phyloP scores from a whole-genome alignment of 2,113 vertebrate species.

The Cryptotis parvus region DNA sequence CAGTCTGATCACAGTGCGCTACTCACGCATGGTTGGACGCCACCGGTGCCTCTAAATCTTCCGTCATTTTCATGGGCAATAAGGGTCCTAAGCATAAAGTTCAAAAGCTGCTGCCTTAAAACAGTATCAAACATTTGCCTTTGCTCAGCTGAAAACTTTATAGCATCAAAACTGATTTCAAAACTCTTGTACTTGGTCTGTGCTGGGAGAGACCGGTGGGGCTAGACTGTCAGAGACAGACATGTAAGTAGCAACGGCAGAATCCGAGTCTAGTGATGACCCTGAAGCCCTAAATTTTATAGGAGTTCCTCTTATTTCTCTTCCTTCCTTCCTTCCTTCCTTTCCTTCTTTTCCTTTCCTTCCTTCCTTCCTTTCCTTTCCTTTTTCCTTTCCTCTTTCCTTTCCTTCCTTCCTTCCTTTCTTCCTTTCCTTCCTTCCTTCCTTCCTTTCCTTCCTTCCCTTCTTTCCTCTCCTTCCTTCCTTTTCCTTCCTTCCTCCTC shows the following conservation, averaged over 20 bases:
- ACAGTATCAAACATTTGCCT: neutral
- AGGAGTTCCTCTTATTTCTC: no score
- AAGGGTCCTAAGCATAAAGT: neutral
- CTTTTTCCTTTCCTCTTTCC: no score
- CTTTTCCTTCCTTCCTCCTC: no score
- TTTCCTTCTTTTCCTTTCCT: no score
- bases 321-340: no score
- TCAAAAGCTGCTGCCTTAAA: neutral
- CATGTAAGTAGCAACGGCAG: fast-evolving
- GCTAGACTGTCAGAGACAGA: fast-evolving
- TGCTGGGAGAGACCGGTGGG: neutral
- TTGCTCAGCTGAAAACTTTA: neutral
- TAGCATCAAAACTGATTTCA: neutral
- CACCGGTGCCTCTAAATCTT: neutral
- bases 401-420: no score
- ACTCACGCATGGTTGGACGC: neutral
- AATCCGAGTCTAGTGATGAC: fast-evolving
- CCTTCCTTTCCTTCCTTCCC: no score
- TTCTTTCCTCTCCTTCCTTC: no score
- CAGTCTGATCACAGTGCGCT: neutral
- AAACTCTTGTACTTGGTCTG: neutral
- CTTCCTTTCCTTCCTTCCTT: no score
- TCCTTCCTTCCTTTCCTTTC: no score
- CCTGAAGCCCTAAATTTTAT: no score
- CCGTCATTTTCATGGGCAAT: neutral